Percentiles rank a stretch among this genome's conserved stretches.
These are phyloP conservation scores for Leptoteleia sp. DNA, from an alignment of 1,140 invertebrate species.

Conservation along the genomic window DNA sequence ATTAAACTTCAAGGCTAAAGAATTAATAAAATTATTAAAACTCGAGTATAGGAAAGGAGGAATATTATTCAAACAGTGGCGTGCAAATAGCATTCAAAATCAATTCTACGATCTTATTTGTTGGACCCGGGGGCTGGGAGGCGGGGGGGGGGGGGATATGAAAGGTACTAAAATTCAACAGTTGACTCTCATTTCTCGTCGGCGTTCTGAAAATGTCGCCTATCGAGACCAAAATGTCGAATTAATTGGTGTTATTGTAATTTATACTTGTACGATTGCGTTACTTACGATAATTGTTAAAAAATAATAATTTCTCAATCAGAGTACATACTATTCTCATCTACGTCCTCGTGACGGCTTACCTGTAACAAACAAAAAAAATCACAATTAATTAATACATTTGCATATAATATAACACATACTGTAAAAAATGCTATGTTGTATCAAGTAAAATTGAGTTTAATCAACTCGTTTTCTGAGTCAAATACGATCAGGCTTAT, in stretches of 20 bases:
- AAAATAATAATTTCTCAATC: conserved; percentile 69
- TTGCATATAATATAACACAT: no score
- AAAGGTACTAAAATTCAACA: conserved; percentile 36
- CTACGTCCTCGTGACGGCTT: conserved; percentile 73
- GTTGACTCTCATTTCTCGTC: conserved; percentile 41
- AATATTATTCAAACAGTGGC: neutral
- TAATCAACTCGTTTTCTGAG: no score
- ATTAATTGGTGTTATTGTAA: conserved; percentile 8
- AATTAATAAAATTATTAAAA: no score
- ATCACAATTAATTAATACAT: neutral
- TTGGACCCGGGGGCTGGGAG: neutral
- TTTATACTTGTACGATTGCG: conserved; percentile 56
- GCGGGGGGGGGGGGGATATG: no score
- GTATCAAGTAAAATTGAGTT: no score
- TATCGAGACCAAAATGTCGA: conserved; percentile 46
- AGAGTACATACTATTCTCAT: conserved; percentile 73
- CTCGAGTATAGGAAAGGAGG: no score
- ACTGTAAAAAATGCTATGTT: no score
- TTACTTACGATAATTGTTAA: conserved; percentile 68
- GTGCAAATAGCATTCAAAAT: conserved; percentile 13
- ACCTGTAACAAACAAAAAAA: conserved; percentile 72
- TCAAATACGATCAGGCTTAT: no score
- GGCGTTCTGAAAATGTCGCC: conserved; percentile 21
- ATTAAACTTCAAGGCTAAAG: no score
- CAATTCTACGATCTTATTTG: neutral